Evolutionary conservation across 2,113 vertebrate genomes (phyloP).

Genomic region (Platichthys flesus): DNA sequence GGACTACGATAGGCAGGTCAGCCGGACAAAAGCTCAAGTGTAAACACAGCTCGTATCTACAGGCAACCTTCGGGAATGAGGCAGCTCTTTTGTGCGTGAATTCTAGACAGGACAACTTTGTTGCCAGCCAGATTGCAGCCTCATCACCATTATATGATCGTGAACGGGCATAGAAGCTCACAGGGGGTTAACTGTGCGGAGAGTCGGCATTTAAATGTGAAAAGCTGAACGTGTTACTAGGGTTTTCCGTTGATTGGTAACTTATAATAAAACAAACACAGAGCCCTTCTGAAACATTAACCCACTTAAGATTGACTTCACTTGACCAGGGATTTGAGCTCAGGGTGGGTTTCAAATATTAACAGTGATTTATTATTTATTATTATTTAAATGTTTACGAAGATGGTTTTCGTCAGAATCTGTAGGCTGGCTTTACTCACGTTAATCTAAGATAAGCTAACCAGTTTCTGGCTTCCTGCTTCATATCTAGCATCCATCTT

Average conservation of each 20-base stretch:
- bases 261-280: constrained; percentile 2
- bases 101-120: constrained; percentile 70
- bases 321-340: neutral
- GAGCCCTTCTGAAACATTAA: constrained; percentile 12
- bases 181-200: constrained; percentile 40
- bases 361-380: too few species aligned
- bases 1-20: constrained; percentile 56
- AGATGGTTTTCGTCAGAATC: neutral
- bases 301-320: neutral
- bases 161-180: constrained; percentile 18
- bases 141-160: constrained; percentile 63
- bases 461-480: too few species aligned
- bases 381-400: neutral
- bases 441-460: too few species aligned
- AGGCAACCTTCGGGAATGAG: constrained; percentile 77
- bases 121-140: constrained; percentile 63
- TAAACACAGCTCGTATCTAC: constrained; percentile 75
- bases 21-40: constrained; percentile 71
- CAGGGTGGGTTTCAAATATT: neutral
- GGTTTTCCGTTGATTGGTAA: constrained; percentile 42
- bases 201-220: constrained; percentile 52
- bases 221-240: constrained; percentile 54
- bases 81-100: constrained; percentile 70
- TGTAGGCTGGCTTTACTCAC: neutral
- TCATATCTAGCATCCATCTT: too few species aligned